Evolutionary conservation across 2,113 vertebrate species (phyloP).

Genomic region (Lanius collurio): DNA sequence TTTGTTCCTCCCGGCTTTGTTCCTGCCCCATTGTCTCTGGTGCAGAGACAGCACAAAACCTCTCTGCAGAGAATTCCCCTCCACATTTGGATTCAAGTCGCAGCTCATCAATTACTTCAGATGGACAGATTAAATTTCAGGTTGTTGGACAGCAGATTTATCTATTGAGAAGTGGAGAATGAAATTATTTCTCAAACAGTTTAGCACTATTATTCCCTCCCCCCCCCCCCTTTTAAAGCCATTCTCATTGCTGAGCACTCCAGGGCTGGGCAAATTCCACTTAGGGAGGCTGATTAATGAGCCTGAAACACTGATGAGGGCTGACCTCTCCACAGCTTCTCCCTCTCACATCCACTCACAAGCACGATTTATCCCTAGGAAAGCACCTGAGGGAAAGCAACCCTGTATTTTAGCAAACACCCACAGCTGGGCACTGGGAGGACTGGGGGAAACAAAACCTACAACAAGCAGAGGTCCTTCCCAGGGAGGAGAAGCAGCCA

Average conservation of each 20-base stretch:
- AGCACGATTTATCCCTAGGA: neutral
- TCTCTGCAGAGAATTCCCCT: neutral
- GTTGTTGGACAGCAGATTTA: slow-evolving; percentile 8
- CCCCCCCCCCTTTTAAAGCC: neutral
- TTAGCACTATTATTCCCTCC: neutral
- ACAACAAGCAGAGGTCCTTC: neutral
- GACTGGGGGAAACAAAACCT: neutral
- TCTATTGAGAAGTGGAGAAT: neutral
- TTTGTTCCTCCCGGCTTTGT: neutral
- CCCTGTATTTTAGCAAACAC: neutral
- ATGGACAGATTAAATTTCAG: neutral
- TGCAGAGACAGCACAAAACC: neutral
- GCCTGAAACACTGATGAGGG: neutral
- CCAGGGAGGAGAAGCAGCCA: neutral
- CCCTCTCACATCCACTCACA: neutral
- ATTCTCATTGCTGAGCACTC: neutral
- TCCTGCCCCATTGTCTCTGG: neutral
- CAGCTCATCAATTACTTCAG: neutral
- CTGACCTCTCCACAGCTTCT: neutral
- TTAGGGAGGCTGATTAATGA: neutral
- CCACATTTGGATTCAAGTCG: slow-evolving; percentile 15
- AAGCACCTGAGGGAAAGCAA: neutral
- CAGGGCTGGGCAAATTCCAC: neutral
- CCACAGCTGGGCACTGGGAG: neutral
- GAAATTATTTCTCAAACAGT: slow-evolving; percentile 37